phyloP scores from a whole-genome alignment of 2,888 invertebrate genomes.

The Euzophera pinguis region DNA sequence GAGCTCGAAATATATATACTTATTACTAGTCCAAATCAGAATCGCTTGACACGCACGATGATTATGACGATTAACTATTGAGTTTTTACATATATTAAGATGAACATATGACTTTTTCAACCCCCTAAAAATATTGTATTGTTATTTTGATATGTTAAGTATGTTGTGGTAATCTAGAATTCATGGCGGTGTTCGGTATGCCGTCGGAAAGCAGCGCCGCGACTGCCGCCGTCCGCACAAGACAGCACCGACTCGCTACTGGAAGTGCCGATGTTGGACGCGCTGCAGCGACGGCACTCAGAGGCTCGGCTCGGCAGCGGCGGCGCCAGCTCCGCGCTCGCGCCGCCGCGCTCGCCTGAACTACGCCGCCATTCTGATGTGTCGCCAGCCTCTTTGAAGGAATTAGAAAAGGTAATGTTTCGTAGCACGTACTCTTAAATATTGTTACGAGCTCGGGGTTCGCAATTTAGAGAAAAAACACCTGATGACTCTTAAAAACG shows the following conservation, averaged over 20 bases:
- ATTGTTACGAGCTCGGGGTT: too few relatives aligned
- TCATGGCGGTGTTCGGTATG: slow-evolving; percentile 95
- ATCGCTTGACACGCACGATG: too few relatives aligned
- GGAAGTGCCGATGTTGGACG: slow-evolving; percentile 89
- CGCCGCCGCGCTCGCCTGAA: slow-evolving; percentile 92
- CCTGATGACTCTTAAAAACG: too few relatives aligned
- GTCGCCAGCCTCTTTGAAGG: slow-evolving; percentile 91
- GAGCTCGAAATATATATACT: too few relatives aligned
- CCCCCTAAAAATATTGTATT: too few relatives aligned
- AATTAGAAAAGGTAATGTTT: slow-evolving; percentile 89
- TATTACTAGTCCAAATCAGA: too few relatives aligned
- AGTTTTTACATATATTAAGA: too few relatives aligned
- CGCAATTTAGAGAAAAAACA: too few relatives aligned
- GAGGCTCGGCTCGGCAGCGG: slow-evolving; percentile 81
- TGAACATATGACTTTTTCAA: too few relatives aligned
- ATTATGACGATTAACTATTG: too few relatives aligned
- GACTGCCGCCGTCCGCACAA: slow-evolving; percentile 86
- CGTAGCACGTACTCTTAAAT: slow-evolving; percentile 10
- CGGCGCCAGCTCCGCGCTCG: slow-evolving; percentile 81
- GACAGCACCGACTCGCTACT: slow-evolving; percentile 92
- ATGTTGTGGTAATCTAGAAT: too few relatives aligned
- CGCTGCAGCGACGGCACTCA: slow-evolving; percentile 89
- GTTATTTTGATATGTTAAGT: too few relatives aligned
- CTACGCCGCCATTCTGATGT: slow-evolving; percentile 91
- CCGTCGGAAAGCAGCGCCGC: slow-evolving; percentile 88